These are phyloP conservation scores for Tribolium madens DNA, from an alignment of 1,140 invertebrate species.

Conservation along the genomic window DNA sequence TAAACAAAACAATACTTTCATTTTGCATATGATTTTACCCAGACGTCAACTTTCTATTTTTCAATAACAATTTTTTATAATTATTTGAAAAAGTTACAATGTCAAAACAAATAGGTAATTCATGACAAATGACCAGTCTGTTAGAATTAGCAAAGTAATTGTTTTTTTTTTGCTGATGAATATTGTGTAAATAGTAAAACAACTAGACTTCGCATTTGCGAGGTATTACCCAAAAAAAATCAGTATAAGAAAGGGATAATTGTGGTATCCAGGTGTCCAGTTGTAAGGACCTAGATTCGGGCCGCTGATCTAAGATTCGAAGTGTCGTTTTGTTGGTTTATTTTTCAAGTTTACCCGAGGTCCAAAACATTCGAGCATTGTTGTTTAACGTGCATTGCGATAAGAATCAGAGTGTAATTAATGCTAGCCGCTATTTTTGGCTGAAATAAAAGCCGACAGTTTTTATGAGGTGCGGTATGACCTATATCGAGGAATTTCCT, in stretches of 20 bases:
- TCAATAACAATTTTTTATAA: neutral
- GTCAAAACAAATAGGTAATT: neutral
- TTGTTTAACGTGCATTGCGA: neutral
- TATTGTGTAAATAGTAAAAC: neutral
- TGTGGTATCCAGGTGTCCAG: neutral
- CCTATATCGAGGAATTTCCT: conserved; percentile 30
- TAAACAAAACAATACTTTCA: neutral
- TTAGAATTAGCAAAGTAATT: neutral
- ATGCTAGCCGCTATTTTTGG: conserved; percentile 3
- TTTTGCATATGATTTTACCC: neutral
- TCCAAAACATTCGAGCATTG: neutral
- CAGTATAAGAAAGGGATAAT: neutral
- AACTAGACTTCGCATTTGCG: neutral
- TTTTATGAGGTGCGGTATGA: conserved; percentile 22
- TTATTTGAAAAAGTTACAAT: neutral
- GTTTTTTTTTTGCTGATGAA: neutral
- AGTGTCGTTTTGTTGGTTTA: neutral
- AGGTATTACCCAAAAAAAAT: neutral
- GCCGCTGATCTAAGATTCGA: conserved; percentile 5
- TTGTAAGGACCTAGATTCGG: conserved; percentile 15
- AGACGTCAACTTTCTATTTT: neutral
- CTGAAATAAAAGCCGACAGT: conserved; percentile 11
- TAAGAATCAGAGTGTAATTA: conserved; percentile 10
- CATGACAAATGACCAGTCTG: neutral
- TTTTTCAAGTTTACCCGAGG: conserved; percentile 17